Percentiles rank a stretch among this genome's conserved stretches.
Conservation (phyloP, 2,113 vertebrate species). For the Globicephala melas region DNA sequence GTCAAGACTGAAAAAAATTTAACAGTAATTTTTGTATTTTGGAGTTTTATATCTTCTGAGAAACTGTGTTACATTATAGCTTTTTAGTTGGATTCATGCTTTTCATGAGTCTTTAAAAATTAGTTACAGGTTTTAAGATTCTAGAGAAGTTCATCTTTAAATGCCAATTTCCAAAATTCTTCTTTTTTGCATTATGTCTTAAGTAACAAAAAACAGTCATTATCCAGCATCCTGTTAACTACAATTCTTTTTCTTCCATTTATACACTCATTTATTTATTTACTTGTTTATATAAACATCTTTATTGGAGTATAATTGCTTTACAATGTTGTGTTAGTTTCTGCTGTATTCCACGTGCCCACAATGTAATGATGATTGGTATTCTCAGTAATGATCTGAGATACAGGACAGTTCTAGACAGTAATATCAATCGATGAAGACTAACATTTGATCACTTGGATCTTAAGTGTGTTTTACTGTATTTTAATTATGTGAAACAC, state of each 20-base stretch:
- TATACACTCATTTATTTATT: no score
- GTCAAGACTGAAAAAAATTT: neutral
- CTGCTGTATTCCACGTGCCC: neutral
- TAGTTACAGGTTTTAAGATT: neutral
- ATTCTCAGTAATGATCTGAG: neutral
- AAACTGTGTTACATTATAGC: neutral
- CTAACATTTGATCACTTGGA: neutral
- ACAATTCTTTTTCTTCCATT: neutral
- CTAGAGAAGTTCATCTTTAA: neutral
- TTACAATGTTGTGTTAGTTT: no score
- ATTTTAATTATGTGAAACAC: neutral
- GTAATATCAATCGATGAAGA: neutral
- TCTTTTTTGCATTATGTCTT: neutral
- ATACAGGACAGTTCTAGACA: neutral
- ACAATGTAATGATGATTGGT: neutral
- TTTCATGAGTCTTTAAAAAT: neutral
- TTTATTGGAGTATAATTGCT: no score
- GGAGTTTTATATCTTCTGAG: neutral
- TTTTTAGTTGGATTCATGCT: neutral
- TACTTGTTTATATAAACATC: no score
- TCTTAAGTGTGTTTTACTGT: neutral
- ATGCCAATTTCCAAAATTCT: neutral
- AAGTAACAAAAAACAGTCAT: neutral
- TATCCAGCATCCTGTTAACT: neutral
- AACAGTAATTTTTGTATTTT: neutral